These are phyloP conservation scores for Zaprionus nigranus DNA, from an alignment of 1,140 invertebrate genomes.

Conservation along the genomic window DNA sequence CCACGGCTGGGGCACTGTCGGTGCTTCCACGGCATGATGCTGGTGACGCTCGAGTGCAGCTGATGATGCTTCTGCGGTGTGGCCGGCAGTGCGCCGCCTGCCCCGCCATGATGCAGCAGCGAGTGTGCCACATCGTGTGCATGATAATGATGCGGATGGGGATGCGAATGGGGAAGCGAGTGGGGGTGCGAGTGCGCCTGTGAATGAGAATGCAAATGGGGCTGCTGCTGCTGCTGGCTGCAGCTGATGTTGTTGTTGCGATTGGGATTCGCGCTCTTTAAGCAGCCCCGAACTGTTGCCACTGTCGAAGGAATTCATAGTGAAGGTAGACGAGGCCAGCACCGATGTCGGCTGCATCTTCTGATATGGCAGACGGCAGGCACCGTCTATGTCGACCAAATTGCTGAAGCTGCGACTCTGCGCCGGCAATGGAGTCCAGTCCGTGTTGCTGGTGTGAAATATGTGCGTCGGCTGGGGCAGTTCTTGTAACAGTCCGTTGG, in stretches of 20 bases:
- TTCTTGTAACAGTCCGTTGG: slow-evolving; percentile 38
- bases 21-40: slow-evolving; percentile 84
- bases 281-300: slow-evolving; percentile 64
- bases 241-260: slow-evolving; percentile 39
- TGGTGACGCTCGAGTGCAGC: slow-evolving; percentile 74
- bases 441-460: slow-evolving; percentile 76
- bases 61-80: slow-evolving; percentile 79
- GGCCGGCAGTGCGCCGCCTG: slow-evolving; percentile 41
- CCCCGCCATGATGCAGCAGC: slow-evolving; percentile 38
- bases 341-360: slow-evolving; percentile 61
- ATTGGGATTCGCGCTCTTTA: slow-evolving; percentile 75
- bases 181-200: slow-evolving; percentile 49
- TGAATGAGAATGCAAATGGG: slow-evolving; percentile 29
- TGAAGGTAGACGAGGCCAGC: slow-evolving; percentile 66
- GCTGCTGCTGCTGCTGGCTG: slow-evolving; percentile 39
- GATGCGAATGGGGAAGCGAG: slow-evolving; percentile 41
- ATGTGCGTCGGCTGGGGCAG: slow-evolving; percentile 47
- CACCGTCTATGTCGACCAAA: slow-evolving; percentile 76
- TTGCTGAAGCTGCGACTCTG: slow-evolving; percentile 80
- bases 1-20: slow-evolving; percentile 82
- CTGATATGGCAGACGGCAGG: slow-evolving; percentile 71
- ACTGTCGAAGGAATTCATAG: slow-evolving; percentile 75
- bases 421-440: slow-evolving; percentile 65
- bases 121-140: slow-evolving; percentile 58
- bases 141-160: slow-evolving; percentile 69